Percentiles rank a stretch among this genome's conserved stretches.
Conservation (phyloP, 2,888 invertebrate genomes). For the Acronicta psi region DNA sequence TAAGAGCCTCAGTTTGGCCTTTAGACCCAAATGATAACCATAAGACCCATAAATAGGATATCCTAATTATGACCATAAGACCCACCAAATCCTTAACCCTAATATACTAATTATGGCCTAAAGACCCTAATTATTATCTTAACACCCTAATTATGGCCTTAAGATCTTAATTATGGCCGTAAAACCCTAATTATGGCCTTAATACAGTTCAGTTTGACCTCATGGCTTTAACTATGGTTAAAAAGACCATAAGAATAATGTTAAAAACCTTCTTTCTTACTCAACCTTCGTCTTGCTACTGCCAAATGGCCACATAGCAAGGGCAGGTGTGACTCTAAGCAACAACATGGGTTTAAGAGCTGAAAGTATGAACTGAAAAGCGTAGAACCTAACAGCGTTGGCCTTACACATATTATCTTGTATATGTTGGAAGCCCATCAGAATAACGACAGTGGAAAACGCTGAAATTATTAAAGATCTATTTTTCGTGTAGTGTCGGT, state of each 20-base stretch:
- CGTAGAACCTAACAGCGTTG: slow-evolving; percentile 56
- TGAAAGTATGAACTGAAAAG: slow-evolving; percentile 62
- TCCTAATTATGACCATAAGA: too few species aligned
- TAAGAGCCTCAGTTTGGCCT: too few species aligned
- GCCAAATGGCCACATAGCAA: slow-evolving; percentile 72
- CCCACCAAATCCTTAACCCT: too few species aligned
- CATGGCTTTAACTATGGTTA: too few species aligned
- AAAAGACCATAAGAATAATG: neutral
- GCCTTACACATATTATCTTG: slow-evolving; percentile 46
- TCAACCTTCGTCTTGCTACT: slow-evolving; percentile 43
- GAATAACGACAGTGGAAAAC: slow-evolving; percentile 52
- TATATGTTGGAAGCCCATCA: slow-evolving; percentile 56
- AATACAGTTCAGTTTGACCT: too few species aligned
- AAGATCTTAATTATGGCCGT: too few species aligned
- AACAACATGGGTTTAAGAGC: slow-evolving; percentile 65
- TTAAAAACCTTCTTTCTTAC: slow-evolving; percentile 13
- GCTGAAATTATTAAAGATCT: slow-evolving; percentile 71
- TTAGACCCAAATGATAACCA: too few species aligned
- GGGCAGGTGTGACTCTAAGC: slow-evolving; percentile 62
- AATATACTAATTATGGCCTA: neutral
- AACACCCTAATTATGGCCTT: too few species aligned
- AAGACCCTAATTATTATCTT: neutral
- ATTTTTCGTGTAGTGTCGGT: slow-evolving; percentile 76
- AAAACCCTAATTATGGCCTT: too few species aligned
- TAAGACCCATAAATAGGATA: too few species aligned